Conservation (phyloP, 2,888 invertebrate species). For the Hirtodrosophila trivittata region DNA sequence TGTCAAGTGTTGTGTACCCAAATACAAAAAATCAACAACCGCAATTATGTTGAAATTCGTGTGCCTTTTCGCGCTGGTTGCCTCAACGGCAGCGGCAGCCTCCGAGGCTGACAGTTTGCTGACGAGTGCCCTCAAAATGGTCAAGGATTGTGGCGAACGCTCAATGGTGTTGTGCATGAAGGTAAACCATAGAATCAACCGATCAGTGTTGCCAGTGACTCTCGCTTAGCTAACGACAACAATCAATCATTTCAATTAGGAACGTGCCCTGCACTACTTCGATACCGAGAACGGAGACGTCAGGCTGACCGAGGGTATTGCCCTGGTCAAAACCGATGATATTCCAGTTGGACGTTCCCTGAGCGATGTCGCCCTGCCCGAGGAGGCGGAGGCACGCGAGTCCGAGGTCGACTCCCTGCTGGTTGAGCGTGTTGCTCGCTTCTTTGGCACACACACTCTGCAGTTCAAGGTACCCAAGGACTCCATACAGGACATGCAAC, state of each 20-base stretch:
- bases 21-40: constrained; percentile 4
- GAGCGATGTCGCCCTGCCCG: constrained; percentile 88
- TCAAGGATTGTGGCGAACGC: constrained; percentile 89
- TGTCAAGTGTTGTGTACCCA: constrained; percentile 56
- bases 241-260: constrained; percentile 84
- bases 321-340: constrained; percentile 85
- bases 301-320: constrained; percentile 87
- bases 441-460: constrained; percentile 91
- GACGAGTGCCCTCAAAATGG: constrained; percentile 87
- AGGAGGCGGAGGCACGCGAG: constrained; percentile 90
- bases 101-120: constrained; percentile 85
- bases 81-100: constrained; percentile 83
- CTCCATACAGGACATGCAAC: constrained; percentile 89
- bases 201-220: neutral
- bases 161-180: constrained; percentile 89
- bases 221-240: constrained; percentile 18
- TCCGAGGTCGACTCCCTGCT: constrained; percentile 89
- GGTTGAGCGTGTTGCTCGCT: constrained; percentile 89
- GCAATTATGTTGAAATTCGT: constrained; percentile 85
- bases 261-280: constrained; percentile 88
- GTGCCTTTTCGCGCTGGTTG: constrained; percentile 84
- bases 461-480: constrained; percentile 92
- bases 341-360: constrained; percentile 85
- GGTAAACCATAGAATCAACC: constrained; percentile 84
- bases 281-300: constrained; percentile 87